A percentile compares a stretch with the other conserved stretches of the same genome.
Conservation (phyloP, 2,888 invertebrate species). For the Lymantria dispar region DNA sequence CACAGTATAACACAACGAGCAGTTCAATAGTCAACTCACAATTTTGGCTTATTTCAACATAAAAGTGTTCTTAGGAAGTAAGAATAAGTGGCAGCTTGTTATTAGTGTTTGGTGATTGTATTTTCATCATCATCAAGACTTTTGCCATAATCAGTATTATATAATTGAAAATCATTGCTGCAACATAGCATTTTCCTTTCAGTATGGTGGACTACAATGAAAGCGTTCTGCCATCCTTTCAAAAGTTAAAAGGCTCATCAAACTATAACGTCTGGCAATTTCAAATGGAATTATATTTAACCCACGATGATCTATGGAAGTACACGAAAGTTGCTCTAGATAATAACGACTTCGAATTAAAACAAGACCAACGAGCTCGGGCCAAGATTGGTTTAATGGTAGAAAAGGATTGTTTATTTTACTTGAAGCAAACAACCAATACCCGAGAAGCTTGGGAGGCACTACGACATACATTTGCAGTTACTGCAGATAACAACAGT, state of each 20-base stretch:
- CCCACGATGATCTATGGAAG: conserved; percentile 1
- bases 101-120: no score
- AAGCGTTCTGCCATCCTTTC: background rate
- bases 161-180: no score
- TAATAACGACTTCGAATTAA: background rate
- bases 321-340: background rate
- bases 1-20: no score
- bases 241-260: conserved; percentile 1
- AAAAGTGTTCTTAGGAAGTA: no score
- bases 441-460: conserved; percentile 1
- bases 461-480: background rate
- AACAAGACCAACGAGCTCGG: background rate
- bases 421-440: background rate
- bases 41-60: no score
- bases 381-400: conserved; percentile 4
- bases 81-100: no score
- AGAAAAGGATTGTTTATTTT: background rate
- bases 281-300: conserved; percentile 1
- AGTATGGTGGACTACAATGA: no score
- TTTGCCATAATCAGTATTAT: no score
- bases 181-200: no score
- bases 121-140: no score
- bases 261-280: conserved; percentile 1
- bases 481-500: background rate
- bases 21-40: no score